Conservation (phyloP, 2,888 invertebrate genomes). For the Diplazon laetatorius region DNA sequence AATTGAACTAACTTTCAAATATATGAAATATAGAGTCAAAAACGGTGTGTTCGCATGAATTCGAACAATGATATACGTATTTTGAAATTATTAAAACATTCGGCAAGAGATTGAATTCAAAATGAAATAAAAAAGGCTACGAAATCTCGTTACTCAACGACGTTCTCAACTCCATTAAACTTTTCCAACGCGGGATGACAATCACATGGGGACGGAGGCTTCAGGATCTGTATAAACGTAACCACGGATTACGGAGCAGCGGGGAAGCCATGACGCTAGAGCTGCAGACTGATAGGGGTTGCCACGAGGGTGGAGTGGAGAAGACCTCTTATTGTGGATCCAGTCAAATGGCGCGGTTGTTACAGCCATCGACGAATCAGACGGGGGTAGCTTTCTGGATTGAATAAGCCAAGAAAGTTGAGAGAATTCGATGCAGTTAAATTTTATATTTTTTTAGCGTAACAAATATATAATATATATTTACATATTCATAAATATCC, state of each 20-base stretch:
- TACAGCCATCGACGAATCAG: slow-evolving; percentile 60
- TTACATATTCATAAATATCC: no score
- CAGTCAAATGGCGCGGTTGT: slow-evolving; percentile 68
- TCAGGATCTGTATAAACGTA: slow-evolving; percentile 54
- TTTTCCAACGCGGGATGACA: slow-evolving; percentile 51
- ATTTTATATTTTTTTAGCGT: slow-evolving; percentile 1
- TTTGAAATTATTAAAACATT: no score
- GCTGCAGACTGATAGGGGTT: slow-evolving; percentile 47
- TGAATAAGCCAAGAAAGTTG: slow-evolving; percentile 62
- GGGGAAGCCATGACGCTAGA: slow-evolving; percentile 33
- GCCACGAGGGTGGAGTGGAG: slow-evolving; percentile 26
- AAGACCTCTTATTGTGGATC: slow-evolving; percentile 22
- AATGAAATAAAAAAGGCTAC: neutral
- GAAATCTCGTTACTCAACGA: neutral
- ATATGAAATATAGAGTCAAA: no score
- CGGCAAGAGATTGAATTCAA: neutral
- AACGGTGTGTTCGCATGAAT: no score
- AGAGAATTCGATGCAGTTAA: slow-evolving; percentile 40
- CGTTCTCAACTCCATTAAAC: slow-evolving; percentile 39
- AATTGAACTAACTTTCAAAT: no score
- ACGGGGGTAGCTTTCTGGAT: slow-evolving; percentile 60
- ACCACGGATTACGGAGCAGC: slow-evolving; percentile 57
- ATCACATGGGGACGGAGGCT: slow-evolving; percentile 16
- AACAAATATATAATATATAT: slow-evolving; percentile 6
- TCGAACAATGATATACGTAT: no score